These are phyloP conservation scores for Progne subis DNA, from an alignment of 2,113 vertebrate genomes.

Conservation along the genomic window DNA sequence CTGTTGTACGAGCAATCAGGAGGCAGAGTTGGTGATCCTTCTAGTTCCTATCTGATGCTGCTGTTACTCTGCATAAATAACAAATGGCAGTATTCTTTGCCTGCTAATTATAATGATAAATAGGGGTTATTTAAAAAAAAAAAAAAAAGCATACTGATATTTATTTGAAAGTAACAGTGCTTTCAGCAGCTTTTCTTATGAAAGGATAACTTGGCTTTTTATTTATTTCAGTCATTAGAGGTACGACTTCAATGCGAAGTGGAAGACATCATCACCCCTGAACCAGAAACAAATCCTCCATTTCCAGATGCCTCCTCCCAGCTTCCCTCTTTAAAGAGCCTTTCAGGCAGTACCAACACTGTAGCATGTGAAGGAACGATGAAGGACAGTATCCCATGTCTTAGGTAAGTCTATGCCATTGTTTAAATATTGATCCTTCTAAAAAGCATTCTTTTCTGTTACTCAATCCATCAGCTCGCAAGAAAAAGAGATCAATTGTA, in stretches of 20 bases:
- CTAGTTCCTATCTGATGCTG: background rate
- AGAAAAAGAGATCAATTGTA: background rate
- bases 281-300: constrained; percentile 86
- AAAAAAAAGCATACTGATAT: background rate
- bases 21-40: background rate
- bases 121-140: background rate
- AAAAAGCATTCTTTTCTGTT: background rate
- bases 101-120: background rate
- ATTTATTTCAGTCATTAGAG: constrained; percentile 84
- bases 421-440: background rate
- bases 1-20: background rate
- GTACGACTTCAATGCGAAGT: constrained; percentile 89
- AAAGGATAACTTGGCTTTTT: constrained; percentile 48
- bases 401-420: constrained; percentile 80
- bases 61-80: background rate
- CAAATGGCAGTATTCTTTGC: background rate
- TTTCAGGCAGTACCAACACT: constrained; percentile 85
- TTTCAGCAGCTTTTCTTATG: background rate
- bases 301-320: constrained; percentile 86
- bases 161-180: background rate
- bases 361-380: constrained; percentile 81
- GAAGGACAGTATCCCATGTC: constrained; percentile 88
- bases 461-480: background rate
- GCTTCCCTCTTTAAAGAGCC: constrained; percentile 83
- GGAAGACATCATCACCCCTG: constrained; percentile 93